These are phyloP conservation scores for Noctuana brunneofusca DNA, from an alignment of 2,888 invertebrate species.

Conservation along the genomic window DNA sequence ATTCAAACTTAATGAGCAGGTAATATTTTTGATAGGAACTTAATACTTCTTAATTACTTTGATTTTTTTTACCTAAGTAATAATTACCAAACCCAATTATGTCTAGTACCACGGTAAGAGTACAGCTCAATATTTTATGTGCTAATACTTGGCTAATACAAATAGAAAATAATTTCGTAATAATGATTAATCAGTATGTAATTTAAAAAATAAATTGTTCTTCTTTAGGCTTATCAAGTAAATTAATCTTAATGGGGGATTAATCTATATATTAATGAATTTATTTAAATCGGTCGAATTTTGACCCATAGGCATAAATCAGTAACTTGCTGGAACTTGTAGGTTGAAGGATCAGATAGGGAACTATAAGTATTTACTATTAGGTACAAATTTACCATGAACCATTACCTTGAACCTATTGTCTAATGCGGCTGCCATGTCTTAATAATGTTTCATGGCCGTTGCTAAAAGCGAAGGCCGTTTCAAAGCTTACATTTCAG, in stretches of 20 bases:
- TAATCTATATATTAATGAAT: too few species aligned
- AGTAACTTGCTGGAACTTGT: too few species aligned
- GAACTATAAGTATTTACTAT: too few species aligned
- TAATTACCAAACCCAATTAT: not conserved
- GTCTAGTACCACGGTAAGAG: not conserved
- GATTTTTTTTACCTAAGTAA: not conserved
- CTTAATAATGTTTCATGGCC: slow-evolving; percentile 13
- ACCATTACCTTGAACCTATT: slow-evolving; percentile 11
- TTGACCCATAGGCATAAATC: too few species aligned
- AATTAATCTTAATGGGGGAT: too few species aligned
- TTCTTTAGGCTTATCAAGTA: too few species aligned
- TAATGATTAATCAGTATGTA: too few species aligned
- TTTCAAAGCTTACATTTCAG: not conserved
- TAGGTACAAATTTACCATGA: not conserved
- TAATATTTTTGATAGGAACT: slow-evolving; percentile 9
- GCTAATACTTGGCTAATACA: too few species aligned
- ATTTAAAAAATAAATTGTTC: too few species aligned
- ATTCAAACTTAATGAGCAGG: slow-evolving; percentile 12
- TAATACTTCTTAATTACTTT: not conserved
- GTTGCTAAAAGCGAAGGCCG: slow-evolving; percentile 19
- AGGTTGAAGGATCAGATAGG: too few species aligned
- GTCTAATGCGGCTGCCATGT: slow-evolving; percentile 13
- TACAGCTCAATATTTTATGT: not conserved
- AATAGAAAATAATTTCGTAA: too few species aligned
- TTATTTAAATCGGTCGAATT: too few species aligned